Conservation (phyloP, 2,888 invertebrate species). For the Habrosyne pyritoides region DNA sequence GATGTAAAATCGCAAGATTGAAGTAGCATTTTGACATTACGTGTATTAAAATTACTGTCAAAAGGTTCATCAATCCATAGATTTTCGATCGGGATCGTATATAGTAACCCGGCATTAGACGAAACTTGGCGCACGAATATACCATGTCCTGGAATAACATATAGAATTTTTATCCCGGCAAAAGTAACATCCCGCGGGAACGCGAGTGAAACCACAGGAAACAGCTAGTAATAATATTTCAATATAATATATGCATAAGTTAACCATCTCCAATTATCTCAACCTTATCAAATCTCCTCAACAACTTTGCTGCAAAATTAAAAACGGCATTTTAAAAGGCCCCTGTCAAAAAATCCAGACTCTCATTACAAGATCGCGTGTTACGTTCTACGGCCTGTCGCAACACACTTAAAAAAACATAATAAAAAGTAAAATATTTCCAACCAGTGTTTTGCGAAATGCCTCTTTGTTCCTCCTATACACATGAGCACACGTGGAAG, state of each 20-base stretch:
- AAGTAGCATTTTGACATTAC: too few relatives aligned
- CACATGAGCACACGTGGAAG: neutral
- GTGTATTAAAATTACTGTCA: too few relatives aligned
- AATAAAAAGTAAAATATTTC: conserved; percentile 5
- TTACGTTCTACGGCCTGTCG: neutral
- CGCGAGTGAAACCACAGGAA: too few relatives aligned
- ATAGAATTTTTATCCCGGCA: too few relatives aligned
- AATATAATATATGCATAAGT: neutral
- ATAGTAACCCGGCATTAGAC: too few relatives aligned
- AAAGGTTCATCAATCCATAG: too few relatives aligned
- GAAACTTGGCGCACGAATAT: too few relatives aligned
- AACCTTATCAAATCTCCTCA: neutral
- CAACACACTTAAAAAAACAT: neutral
- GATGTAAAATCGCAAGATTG: too few relatives aligned
- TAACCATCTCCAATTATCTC: neutral
- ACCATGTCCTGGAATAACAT: too few relatives aligned
- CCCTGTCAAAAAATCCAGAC: neutral
- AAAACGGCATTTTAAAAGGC: neutral
- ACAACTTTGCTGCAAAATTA: neutral
- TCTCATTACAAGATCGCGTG: conserved; percentile 5
- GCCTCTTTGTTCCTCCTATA: neutral
- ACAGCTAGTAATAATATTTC: too few relatives aligned
- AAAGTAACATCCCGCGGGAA: too few relatives aligned
- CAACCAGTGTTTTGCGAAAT: conserved; percentile 6
- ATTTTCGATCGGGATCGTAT: too few relatives aligned